These are phyloP conservation scores for Apotomis betuletana DNA, from an alignment of 2,888 invertebrate species.

Conservation along the genomic window DNA sequence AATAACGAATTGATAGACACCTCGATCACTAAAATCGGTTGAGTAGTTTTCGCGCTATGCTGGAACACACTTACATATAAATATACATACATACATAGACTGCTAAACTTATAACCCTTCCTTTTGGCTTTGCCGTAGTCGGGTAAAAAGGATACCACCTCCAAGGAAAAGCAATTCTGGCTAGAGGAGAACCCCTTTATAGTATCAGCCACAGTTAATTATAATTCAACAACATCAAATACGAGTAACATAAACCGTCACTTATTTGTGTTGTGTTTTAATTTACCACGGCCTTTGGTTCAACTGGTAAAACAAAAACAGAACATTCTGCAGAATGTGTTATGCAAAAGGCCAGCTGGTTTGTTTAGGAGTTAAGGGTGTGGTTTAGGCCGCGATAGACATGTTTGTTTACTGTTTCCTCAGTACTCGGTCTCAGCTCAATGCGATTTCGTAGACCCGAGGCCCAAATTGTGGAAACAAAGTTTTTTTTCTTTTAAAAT, in stretches of 20 bases:
- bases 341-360: constrained; percentile 17
- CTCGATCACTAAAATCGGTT: too few species aligned
- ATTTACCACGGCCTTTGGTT: neutral
- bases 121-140: too few species aligned
- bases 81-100: too few species aligned
- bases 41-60: too few species aligned
- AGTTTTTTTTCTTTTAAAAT: too few species aligned
- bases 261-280: constrained; percentile 24
- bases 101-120: too few species aligned
- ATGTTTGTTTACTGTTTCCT: constrained; percentile 12
- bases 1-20: too few species aligned
- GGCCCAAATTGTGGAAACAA: too few species aligned
- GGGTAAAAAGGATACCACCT: too few species aligned
- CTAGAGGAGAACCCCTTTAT: neutral
- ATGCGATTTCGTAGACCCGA: neutral
- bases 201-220: constrained; percentile 7
- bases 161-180: too few species aligned
- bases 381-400: neutral
- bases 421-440: neutral
- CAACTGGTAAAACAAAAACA: constrained; percentile 9
- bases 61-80: too few species aligned
- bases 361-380: constrained; percentile 25
- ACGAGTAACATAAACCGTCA: constrained; percentile 12
- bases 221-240: constrained; percentile 11
- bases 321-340: neutral